phyloP scores from a whole-genome alignment of 1,140 invertebrate species.

The Ooceraea biroi region DNA sequence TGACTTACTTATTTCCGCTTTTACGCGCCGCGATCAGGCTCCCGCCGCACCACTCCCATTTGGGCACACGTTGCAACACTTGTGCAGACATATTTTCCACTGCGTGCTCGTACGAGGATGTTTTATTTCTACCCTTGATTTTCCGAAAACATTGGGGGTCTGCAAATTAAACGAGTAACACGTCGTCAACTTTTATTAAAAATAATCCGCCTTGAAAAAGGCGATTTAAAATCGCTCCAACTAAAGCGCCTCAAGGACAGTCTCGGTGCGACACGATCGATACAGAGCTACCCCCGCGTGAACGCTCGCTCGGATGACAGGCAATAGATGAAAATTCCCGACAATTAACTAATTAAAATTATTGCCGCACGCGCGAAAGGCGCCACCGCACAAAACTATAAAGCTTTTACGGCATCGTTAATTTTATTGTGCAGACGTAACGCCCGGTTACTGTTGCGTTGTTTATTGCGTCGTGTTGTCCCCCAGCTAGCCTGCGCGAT shows the following conservation, averaged over 20 bases:
- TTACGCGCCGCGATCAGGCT: background rate
- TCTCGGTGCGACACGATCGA: background rate
- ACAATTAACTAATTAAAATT: conserved; percentile 12
- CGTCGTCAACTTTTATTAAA: background rate
- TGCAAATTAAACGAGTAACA: background rate
- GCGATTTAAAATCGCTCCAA: background rate
- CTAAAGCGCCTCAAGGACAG: background rate
- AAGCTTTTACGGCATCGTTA: conserved; percentile 25
- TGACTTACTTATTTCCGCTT: background rate
- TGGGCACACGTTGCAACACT: background rate
- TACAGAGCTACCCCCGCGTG: background rate
- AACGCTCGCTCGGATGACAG: background rate
- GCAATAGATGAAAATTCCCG: conserved; percentile 11
- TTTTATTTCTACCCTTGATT: too few species aligned
- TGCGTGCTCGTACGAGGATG: background rate
- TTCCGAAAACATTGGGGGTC: too few species aligned
- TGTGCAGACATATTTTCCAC: background rate
- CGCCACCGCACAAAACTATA: conserved; percentile 5
- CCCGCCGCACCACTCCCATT: too few species aligned
- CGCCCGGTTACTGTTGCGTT: conserved; percentile 1
- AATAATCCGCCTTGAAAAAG: background rate
- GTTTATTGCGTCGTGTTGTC: conserved; percentile 18
- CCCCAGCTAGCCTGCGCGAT: background rate
- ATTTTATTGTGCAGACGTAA: conserved; percentile 20
- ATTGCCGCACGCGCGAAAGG: background rate